Base-by-base conservation (phyloP, 2,797 vertebrate genomes). In the Gallinago stenura region DNA sequence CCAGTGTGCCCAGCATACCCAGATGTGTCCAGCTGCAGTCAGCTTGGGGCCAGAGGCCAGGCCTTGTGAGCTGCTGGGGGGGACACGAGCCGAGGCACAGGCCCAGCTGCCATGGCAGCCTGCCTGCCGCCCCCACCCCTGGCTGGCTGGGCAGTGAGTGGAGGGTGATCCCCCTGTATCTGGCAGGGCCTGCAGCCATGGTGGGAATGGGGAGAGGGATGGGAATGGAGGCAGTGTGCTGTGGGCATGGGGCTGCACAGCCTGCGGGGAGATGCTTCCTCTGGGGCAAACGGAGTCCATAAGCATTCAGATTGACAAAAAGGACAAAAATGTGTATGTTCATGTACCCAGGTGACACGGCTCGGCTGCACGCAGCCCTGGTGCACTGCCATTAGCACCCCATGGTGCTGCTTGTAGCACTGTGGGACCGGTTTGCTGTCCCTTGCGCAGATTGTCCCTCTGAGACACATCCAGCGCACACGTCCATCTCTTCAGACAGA, bases 171-270 rank as follows among this genome's bases (percentile, higher is more conserved):
- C 57, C 2, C 4, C 28, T 15, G 48, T 1, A 2, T 3, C 20
- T 26, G 61, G 24, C 25, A 4, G 62, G 41, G 25, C 30, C 46
- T 15, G 43, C 28, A 2, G 25, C 39, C 39, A 10, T 46, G 71
- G 11, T 4, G 30, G 61, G 31, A 56, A 19, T 3, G 0, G 46
- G 48, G 12, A 0, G 5, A 56, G 39, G 56, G 39, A 26, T 1
- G 35, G 31, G 2, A 5, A 61, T 4, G 5, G 2, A 17, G 22
- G 30, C 2, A 2, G 16, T 4, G 1, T 4, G 45, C 25, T 16
- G 46, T 6, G 31, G 54, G 54, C 10, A 6, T 1, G 3, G n/a
- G 28, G 16, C 26, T 54, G 26, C 48, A 30, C 3, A 9, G 46
- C 33, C 33, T 14, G 13, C 2, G 5, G 68, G 22, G 35, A 68